phyloP scores from a whole-genome alignment of 2,797 vertebrate genomes.

The Coregonus ussuriensis region DNA sequence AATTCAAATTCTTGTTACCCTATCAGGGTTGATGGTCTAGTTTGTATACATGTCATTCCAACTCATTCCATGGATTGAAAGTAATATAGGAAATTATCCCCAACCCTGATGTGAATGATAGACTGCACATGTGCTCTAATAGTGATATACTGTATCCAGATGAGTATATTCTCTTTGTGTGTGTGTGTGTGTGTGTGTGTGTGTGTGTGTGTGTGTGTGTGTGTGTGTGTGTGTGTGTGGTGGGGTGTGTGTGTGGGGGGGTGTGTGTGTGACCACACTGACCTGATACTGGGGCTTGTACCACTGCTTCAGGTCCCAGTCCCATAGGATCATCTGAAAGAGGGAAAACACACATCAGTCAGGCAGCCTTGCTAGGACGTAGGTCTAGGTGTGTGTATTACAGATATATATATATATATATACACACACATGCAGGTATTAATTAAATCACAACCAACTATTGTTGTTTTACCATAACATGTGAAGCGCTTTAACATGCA shows the following conservation, averaged over 20 bases:
- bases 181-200: neutral
- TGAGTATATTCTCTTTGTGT: neutral
- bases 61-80: neutral
- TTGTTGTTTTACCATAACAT: constrained; percentile 23
- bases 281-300: constrained; percentile 97
- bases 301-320: constrained; percentile 99
- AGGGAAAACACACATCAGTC: constrained; percentile 35
- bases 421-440: neutral
- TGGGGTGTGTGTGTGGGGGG: neutral
- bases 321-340: constrained; percentile 99
- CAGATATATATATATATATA: neutral
- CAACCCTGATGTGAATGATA: too few relatives aligned
- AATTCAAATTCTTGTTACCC: neutral
- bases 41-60: neutral
- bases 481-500: constrained; percentile 37
- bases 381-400: neutral
- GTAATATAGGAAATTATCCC: neutral
- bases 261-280: constrained; percentile 47
- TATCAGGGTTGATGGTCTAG: neutral
- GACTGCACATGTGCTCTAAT: neutral
- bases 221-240: neutral
- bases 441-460: neutral
- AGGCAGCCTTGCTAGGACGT: neutral
- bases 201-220: too few relatives aligned
- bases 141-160: neutral